Evolutionary conservation across 2,113 vertebrate genomes (phyloP).

Genomic region (Cebidichthys violaceus): DNA sequence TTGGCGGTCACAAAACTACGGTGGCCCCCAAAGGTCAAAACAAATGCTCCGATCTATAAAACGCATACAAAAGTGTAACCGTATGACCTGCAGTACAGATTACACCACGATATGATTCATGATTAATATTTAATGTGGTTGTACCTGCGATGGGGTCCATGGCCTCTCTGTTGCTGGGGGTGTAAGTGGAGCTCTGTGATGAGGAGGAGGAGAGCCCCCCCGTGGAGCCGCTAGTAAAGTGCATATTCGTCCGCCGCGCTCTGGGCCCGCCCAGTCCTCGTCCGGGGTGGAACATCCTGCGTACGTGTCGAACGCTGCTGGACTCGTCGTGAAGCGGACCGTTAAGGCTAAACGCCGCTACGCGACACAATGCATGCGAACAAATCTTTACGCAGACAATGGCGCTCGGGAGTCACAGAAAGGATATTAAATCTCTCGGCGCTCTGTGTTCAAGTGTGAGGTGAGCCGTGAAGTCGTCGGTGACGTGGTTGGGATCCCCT

Average conservation of each 20-base stretch:
- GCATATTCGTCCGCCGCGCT: conserved; percentile 99
- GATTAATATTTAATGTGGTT: too few relatives aligned
- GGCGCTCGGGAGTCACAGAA: conserved; percentile 61
- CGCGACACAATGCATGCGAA: not conserved
- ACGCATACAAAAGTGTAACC: too few relatives aligned
- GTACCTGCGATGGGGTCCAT: conserved; percentile 99
- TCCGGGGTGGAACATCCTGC: conserved; percentile 99
- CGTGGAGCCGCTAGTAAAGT: conserved; percentile 98
- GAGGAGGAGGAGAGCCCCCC: conserved; percentile 92
- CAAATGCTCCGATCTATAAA: too few relatives aligned
- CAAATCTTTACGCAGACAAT: not conserved
- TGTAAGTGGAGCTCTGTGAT: conserved; percentile 98
- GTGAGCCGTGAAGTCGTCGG: conserved; percentile 99
- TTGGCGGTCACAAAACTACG: too few relatives aligned
- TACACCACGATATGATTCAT: too few relatives aligned
- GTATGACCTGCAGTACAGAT: too few relatives aligned
- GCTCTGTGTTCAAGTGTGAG: conserved; percentile 99
- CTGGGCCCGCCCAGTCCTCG: conserved; percentile 95
- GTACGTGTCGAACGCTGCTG: conserved; percentile 98
- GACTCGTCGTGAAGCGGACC: conserved; percentile 90
- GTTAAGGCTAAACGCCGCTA: conserved; percentile 84
- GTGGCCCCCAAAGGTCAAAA: too few relatives aligned
- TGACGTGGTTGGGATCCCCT: conserved; percentile 99
- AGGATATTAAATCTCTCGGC: conserved; percentile 99
- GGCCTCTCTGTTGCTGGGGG: conserved; percentile 98